A percentile compares a stretch with the other conserved stretches of the same genome.
These are phyloP conservation scores for Ormyrus labotus DNA, from an alignment of 2,888 invertebrate species.

Conservation along the genomic window DNA sequence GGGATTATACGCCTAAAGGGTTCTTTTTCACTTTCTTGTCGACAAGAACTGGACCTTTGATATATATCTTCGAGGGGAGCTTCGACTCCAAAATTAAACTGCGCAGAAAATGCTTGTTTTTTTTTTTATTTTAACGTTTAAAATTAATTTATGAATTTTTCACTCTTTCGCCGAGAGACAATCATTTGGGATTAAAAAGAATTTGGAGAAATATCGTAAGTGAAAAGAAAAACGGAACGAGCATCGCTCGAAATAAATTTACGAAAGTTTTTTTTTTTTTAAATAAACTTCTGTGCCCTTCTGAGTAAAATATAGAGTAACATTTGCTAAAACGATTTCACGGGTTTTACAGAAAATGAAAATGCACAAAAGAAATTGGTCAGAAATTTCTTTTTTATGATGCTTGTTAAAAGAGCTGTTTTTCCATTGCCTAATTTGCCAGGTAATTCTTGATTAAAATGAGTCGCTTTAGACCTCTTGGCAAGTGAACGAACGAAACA, in stretches of 20 bases:
- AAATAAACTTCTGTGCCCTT: too few species aligned
- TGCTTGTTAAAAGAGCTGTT: slow-evolving; percentile 57
- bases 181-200: not conserved
- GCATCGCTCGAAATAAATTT: too few species aligned
- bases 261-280: too few species aligned
- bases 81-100: too few species aligned
- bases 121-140: not conserved
- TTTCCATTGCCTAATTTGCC: slow-evolving; percentile 72
- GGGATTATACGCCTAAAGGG: not conserved
- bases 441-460: slow-evolving; percentile 74
- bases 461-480: slow-evolving; percentile 69
- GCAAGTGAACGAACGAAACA: slow-evolving; percentile 38
- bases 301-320: too few species aligned
- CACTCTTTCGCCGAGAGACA: not conserved
- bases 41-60: not conserved
- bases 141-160: not conserved
- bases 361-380: not conserved
- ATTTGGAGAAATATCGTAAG: too few species aligned
- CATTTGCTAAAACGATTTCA: too few species aligned
- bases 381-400: not conserved
- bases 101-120: not conserved
- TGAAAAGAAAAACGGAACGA: too few species aligned
- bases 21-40: slow-evolving; percentile 7
- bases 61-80: not conserved
- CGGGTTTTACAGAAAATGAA: not conserved